Evolutionary conservation across 30 jellyfish, hydroid and myxozoan genomes (phyloP).

Genomic region (Catostylus mosaicus): DNA sequence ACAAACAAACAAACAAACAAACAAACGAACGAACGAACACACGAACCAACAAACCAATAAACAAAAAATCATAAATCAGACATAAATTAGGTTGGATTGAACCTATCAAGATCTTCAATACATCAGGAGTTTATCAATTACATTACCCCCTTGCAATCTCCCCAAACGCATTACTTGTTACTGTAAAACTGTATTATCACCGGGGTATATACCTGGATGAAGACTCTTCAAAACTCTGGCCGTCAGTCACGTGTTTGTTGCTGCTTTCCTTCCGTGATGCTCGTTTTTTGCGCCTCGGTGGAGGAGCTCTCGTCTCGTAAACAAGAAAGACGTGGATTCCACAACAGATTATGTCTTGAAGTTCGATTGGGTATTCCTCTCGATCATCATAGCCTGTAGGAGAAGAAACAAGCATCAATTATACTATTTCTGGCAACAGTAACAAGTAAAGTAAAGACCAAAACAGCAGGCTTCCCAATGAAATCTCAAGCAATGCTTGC

Average conservation of each 20-base stretch:
- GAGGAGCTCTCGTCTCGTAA: constrained; percentile 90
- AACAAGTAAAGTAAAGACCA: background rate
- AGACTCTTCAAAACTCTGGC: constrained; percentile 34
- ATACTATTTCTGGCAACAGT: background rate
- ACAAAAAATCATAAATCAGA: too few species aligned
- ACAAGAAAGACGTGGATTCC: constrained; percentile 70
- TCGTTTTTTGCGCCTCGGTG: constrained; percentile 66
- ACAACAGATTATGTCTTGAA: constrained; percentile 70
- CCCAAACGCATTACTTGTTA: too few species aligned
- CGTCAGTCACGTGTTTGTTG: background rate
- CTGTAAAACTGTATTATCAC: too few species aligned
- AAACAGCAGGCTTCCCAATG: background rate
- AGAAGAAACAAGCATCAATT: background rate
- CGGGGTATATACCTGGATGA: constrained; percentile 42
- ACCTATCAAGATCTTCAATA: too few species aligned
- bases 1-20: too few species aligned
- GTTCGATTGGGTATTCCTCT: constrained; percentile 75
- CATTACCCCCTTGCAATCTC: too few species aligned
- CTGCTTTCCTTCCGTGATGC: constrained; percentile 50
- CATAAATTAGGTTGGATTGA: too few species aligned
- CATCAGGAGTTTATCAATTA: too few species aligned
- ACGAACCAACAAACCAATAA: too few species aligned
- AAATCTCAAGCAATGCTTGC: background rate
- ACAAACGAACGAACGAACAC: too few species aligned
- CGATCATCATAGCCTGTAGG: constrained; percentile 73